Evolutionary conservation across 2,113 vertebrate genomes (phyloP).

Genomic region (Microtus richardsoni): DNA sequence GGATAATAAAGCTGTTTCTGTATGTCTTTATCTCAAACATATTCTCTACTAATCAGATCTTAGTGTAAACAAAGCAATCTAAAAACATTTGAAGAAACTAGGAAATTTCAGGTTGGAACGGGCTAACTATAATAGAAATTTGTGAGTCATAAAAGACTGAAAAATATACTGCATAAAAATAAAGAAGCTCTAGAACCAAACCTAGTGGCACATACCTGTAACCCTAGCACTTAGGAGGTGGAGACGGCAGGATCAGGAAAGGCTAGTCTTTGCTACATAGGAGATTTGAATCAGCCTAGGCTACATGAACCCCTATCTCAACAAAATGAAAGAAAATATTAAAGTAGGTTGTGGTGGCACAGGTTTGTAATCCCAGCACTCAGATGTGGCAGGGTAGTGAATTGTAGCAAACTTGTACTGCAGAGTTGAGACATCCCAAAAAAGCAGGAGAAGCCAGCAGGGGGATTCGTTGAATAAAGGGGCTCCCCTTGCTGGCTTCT

Average conservation of each 20-base stretch:
- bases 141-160: not conserved
- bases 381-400: not conserved
- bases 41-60: not conserved
- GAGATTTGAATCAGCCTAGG: not conserved
- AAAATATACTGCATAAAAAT: not conserved
- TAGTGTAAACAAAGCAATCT: not conserved
- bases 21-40: not conserved
- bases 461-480: too few species aligned
- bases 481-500: too few species aligned
- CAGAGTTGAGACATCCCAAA: not conserved
- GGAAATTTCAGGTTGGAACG: not conserved
- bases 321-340: too few species aligned
- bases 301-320: not conserved
- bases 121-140: not conserved
- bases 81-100: not conserved
- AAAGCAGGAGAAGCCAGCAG: not conserved
- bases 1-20: not conserved
- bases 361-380: not conserved
- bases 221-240: not conserved
- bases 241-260: not conserved
- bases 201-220: too few species aligned
- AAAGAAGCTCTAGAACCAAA: not conserved
- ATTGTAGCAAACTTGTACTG: not conserved
- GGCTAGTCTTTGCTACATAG: not conserved
- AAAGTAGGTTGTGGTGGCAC: not conserved